A percentile compares a stretch with the other conserved stretches of the same genome.
These are phyloP conservation scores for Palythoa caribaeorum DNA, from an alignment of 92 coral and sea anemone genomes.

Conservation along the genomic window DNA sequence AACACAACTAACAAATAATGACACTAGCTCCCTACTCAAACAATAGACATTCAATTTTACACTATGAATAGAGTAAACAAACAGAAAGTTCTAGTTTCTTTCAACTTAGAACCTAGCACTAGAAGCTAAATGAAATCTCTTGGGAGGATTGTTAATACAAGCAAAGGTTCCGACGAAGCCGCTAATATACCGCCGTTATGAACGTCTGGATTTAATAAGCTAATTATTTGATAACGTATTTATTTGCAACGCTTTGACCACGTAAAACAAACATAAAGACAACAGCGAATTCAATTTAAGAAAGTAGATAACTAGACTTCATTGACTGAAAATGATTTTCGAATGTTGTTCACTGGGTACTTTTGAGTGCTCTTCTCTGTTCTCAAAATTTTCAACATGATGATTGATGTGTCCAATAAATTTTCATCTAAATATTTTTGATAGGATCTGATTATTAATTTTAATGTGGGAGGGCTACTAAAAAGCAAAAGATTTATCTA, in stretches of 20 bases:
- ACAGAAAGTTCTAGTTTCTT: slow-evolving; percentile 24
- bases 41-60: slow-evolving; percentile 38
- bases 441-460: too few relatives aligned
- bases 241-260: background rate
- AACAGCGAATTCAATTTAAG: background rate
- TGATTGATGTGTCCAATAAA: too few relatives aligned
- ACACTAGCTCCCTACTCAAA: slow-evolving; percentile 50
- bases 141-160: background rate
- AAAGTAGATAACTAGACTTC: background rate
- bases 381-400: too few relatives aligned
- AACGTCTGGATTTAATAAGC: background rate
- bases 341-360: too few relatives aligned
- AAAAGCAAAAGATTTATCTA: too few relatives aligned
- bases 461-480: too few relatives aligned
- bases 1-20: slow-evolving; percentile 60
- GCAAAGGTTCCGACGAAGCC: slow-evolving; percentile 3
- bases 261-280: background rate
- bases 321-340: too few relatives aligned
- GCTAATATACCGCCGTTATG: background rate
- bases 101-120: slow-evolving; percentile 18
- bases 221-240: background rate
- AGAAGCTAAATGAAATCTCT: background rate
- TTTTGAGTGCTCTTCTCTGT: too few relatives aligned
- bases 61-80: slow-evolving; percentile 42
- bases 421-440: too few relatives aligned